phyloP scores from a whole-genome alignment of 2,113 vertebrate species.

The Trachemys scripta region DNA sequence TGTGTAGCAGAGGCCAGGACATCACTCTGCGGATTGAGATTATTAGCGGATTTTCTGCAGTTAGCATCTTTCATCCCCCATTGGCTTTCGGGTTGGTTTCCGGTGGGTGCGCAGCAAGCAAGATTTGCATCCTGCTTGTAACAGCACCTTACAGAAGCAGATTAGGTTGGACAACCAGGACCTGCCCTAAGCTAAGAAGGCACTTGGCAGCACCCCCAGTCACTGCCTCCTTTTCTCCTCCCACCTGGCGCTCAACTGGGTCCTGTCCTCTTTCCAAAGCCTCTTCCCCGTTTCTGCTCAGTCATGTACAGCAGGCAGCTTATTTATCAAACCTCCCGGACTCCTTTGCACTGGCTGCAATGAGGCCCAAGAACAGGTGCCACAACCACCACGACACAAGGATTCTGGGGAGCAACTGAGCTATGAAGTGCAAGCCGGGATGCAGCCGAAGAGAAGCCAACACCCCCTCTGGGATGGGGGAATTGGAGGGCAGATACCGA shows the following conservation, averaged over 20 bases:
- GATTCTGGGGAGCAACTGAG: not conserved
- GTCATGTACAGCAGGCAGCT: not conserved
- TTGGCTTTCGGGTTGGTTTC: not conserved
- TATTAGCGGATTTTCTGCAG: not conserved
- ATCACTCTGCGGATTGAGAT: not conserved
- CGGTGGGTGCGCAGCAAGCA: not conserved
- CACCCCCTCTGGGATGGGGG: not conserved
- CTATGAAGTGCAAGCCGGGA: not conserved
- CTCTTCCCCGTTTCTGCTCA: constrained; percentile 34
- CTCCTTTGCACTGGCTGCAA: not conserved
- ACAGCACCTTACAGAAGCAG: not conserved
- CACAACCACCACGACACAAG: not conserved
- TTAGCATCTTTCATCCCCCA: not conserved
- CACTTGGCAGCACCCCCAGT: constrained; percentile 27
- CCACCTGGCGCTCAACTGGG: constrained; percentile 41
- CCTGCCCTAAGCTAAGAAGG: constrained; percentile 26
- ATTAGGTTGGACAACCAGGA: not conserved
- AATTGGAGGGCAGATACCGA: not conserved
- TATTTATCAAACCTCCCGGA: constrained; percentile 25
- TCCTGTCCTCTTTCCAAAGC: constrained; percentile 59
- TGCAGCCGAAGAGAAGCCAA: not conserved
- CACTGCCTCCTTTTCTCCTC: constrained; percentile 34
- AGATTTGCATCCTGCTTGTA: constrained; percentile 5
- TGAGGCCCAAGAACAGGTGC: not conserved
- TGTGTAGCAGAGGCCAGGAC: not conserved